Evolutionary conservation across 2,888 invertebrate genomes (phyloP).

Genomic region (Hypselothyrea guttata): DNA sequence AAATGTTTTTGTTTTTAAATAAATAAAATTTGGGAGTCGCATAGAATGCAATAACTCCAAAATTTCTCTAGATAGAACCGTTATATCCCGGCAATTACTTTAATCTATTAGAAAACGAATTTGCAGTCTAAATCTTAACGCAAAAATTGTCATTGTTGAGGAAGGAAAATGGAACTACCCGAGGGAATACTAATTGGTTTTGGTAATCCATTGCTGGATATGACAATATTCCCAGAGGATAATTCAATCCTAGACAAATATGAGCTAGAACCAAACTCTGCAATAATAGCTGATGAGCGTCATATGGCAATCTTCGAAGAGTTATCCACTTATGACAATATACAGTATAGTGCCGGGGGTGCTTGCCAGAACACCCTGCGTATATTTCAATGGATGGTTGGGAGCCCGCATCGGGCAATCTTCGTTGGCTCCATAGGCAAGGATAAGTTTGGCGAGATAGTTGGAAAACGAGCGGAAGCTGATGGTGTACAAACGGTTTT

Average conservation of each 20-base stretch:
- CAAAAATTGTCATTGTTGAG: not conserved
- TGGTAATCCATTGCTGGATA: slow-evolving; percentile 64
- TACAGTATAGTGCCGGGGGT: slow-evolving; percentile 57
- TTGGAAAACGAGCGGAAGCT: slow-evolving; percentile 49
- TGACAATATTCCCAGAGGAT: slow-evolving; percentile 52
- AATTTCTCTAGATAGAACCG: too few relatives aligned
- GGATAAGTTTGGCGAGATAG: slow-evolving; percentile 54
- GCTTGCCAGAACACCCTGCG: slow-evolving; percentile 64
- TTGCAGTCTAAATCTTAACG: too few relatives aligned
- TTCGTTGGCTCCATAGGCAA: slow-evolving; percentile 55
- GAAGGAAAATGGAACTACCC: slow-evolving; percentile 39
- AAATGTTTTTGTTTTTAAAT: too few relatives aligned
- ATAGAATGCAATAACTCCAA: too few relatives aligned
- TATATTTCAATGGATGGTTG: slow-evolving; percentile 61
- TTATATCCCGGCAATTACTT: too few relatives aligned
- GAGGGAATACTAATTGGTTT: slow-evolving; percentile 56
- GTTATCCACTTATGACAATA: slow-evolving; percentile 45
- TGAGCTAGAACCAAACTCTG: slow-evolving; percentile 40
- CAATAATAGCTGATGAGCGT: slow-evolving; percentile 59
- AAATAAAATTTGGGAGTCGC: too few relatives aligned
- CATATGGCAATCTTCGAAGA: slow-evolving; percentile 59
- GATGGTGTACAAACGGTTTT: slow-evolving; percentile 52
- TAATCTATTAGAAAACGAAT: too few relatives aligned
- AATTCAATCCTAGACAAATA: slow-evolving; percentile 54
- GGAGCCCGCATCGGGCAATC: slow-evolving; percentile 28